Evolutionary conservation across 2,113 vertebrate genomes (phyloP).

Genomic region (Brachyhypopomus gauderio): DNA sequence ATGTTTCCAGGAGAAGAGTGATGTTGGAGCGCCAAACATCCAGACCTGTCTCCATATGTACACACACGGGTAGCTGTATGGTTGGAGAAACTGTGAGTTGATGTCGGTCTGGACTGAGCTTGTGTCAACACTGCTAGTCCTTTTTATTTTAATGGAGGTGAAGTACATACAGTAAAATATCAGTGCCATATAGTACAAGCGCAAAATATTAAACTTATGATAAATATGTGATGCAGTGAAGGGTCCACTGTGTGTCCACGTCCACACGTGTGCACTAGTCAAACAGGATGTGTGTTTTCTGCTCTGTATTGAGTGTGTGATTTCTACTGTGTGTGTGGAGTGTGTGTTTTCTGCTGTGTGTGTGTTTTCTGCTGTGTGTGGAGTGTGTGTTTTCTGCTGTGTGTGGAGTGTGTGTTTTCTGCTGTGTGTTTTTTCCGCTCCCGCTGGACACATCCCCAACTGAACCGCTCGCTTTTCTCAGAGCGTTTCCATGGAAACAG

Average conservation of each 20-base stretch:
- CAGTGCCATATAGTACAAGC: conserved; percentile 4
- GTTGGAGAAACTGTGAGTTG: background rate
- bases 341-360: too few relatives aligned
- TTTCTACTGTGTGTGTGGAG: too few relatives aligned
- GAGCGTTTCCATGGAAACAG: conserved; percentile 52
- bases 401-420: too few relatives aligned
- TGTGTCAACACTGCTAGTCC: background rate
- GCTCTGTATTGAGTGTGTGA: background rate
- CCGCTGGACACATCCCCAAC: conserved; percentile 20
- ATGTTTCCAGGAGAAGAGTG: too few relatives aligned
- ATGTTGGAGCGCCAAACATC: too few relatives aligned
- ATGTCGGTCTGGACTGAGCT: background rate
- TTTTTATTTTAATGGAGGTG: background rate
- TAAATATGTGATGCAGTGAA: too few relatives aligned
- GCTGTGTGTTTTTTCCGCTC: too few relatives aligned
- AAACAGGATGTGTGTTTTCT: conserved; percentile 2
- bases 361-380: too few relatives aligned
- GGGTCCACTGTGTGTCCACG: conserved; percentile 11
- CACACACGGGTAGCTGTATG: too few relatives aligned
- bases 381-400: too few relatives aligned
- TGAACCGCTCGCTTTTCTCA: conserved; percentile 40
- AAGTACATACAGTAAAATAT: background rate
- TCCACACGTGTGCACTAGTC: background rate
- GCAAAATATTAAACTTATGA: conserved; percentile 17
- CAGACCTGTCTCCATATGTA: too few relatives aligned